Evolutionary conservation across 37 sponge, comb jelly and placozoan genomes (phyloP).

Genomic region (Haliclona indistincta): DNA sequence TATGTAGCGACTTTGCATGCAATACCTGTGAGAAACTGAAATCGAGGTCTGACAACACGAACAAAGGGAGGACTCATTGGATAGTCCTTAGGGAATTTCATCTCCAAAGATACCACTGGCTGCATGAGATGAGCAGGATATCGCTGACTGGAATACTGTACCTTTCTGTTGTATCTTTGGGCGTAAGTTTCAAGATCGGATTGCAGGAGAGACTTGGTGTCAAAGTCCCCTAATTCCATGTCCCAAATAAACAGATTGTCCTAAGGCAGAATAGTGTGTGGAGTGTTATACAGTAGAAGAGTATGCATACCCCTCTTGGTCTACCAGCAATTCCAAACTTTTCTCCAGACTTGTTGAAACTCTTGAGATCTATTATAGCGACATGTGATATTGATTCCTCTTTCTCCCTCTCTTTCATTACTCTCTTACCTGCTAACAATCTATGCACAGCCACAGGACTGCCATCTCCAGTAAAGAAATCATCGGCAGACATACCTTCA

Average conservation of each 20-base stretch:
- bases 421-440: slow-evolving; percentile 59
- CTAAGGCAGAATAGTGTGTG: not conserved
- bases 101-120: slow-evolving; percentile 78
- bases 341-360: slow-evolving; percentile 48
- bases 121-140: not conserved
- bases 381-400: not conserved
- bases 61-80: slow-evolving; percentile 88
- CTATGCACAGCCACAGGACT: slow-evolving; percentile 74
- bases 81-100: slow-evolving; percentile 89
- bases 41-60: slow-evolving; percentile 69
- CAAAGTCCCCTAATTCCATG: slow-evolving; percentile 75
- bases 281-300: not conserved
- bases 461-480: slow-evolving; percentile 86
- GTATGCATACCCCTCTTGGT: slow-evolving; percentile 36
- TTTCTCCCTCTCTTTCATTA: not conserved
- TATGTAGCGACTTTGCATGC: not conserved
- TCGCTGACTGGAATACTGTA: not conserved
- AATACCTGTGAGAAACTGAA: slow-evolving; percentile 80
- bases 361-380: slow-evolving; percentile 48
- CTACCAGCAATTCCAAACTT: slow-evolving; percentile 66
- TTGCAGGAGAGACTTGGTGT: slow-evolving; percentile 26
- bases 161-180: slow-evolving; percentile 47
- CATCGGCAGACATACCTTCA: slow-evolving; percentile 49
- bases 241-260: slow-evolving; percentile 76
- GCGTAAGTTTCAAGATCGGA: slow-evolving; percentile 67